Percentiles rank a stretch among this genome's conserved stretches.
These are phyloP conservation scores for Etheostoma spectabile DNA, from an alignment of 2,113 vertebrate genomes.

Conservation along the genomic window DNA sequence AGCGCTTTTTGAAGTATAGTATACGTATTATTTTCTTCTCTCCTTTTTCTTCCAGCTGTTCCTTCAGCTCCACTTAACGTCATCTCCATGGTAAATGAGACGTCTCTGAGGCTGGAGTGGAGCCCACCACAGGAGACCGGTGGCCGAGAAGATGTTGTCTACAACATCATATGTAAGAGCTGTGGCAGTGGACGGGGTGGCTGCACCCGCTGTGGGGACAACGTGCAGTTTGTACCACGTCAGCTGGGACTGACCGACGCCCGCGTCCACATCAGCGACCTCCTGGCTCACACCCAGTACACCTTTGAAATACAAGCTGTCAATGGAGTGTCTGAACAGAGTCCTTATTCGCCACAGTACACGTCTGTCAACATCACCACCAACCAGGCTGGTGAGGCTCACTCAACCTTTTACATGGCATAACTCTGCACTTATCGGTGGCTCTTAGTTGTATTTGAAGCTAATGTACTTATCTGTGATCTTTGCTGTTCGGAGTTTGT, in stretches of 20 bases:
- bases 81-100: conserved; percentile 97
- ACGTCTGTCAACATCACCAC: conserved; percentile 96
- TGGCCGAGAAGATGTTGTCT: conserved; percentile 93
- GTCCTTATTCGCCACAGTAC: conserved; percentile 92
- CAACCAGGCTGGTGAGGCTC: conserved; percentile 95
- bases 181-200: conserved; percentile 88
- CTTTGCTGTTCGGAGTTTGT: no score
- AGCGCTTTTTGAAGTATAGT: background rate
- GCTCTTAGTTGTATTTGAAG: no score
- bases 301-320: conserved; percentile 97
- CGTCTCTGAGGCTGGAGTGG: conserved; percentile 94
- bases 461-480: no score
- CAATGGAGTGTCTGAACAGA: conserved; percentile 96
- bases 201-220: conserved; percentile 95
- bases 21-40: background rate
- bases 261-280: conserved; percentile 90
- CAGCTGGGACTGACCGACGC: conserved; percentile 92
- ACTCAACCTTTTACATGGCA: background rate
- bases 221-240: conserved; percentile 92
- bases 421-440: background rate
- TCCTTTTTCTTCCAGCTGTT: conserved; percentile 82
- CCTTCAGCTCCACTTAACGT: conserved; percentile 90
- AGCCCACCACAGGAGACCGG: conserved; percentile 86
- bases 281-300: conserved; percentile 96
- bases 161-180: conserved; percentile 98